These are phyloP conservation scores for Dasyprocta punctata DNA, from an alignment of 2,113 vertebrate genomes.

Conservation along the genomic window DNA sequence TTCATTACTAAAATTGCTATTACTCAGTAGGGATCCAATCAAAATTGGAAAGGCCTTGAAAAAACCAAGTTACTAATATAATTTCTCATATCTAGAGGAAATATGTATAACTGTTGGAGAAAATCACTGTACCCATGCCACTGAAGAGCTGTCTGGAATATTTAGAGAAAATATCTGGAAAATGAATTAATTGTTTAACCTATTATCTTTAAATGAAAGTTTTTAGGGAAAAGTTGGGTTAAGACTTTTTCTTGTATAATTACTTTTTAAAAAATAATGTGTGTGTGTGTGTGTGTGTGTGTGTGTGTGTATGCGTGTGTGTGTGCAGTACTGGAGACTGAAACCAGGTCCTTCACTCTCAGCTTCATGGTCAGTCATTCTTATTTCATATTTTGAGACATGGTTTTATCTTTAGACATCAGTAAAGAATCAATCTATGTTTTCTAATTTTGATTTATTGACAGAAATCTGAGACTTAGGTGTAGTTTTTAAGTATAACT, in stretches of 20 bases:
- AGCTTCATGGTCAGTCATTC: background rate
- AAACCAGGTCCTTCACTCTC: background rate
- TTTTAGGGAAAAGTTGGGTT: background rate
- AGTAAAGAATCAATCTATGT: background rate
- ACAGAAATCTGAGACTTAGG: background rate
- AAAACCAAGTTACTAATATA: background rate
- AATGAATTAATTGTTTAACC: background rate
- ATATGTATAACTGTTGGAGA: background rate
- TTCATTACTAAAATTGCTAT: background rate
- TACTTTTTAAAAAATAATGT: background rate
- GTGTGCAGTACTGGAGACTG: background rate
- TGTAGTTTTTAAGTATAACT: background rate
- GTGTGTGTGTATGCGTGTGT: background rate
- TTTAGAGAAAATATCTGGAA: background rate
- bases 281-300: background rate
- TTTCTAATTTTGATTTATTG: conserved; percentile 1
- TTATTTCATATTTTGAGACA: background rate
- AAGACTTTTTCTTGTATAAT: background rate
- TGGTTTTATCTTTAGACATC: background rate
- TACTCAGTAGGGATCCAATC: background rate
- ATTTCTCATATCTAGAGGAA: background rate
- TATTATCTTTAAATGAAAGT: background rate
- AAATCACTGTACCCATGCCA: background rate
- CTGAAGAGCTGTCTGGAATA: background rate
- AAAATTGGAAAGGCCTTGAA: background rate